Percentiles rank a stretch among this genome's conserved stretches.
These are phyloP conservation scores for Drosophila nigrodunni DNA, from an alignment of 1,140 invertebrate species.

Conservation along the genomic window DNA sequence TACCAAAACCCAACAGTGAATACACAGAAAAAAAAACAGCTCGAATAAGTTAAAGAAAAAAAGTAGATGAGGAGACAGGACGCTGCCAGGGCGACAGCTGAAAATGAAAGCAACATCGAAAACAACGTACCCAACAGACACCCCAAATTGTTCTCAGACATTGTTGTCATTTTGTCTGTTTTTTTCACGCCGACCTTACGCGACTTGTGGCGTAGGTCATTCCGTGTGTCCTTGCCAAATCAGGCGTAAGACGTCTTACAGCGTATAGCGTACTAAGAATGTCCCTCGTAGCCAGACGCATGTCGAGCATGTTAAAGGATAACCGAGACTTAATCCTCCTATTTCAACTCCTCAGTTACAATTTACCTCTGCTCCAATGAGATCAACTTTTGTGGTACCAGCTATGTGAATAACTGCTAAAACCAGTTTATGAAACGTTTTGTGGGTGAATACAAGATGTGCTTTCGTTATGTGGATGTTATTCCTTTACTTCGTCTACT, in stretches of 20 bases:
- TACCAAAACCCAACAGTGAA: slow-evolving; percentile 38
- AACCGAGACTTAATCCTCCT: background rate
- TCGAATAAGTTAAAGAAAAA: slow-evolving; percentile 4
- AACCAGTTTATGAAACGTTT: slow-evolving; percentile 4
- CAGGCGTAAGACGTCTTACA: slow-evolving; percentile 23
- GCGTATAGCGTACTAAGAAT: background rate
- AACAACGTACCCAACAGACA: slow-evolving; percentile 31
- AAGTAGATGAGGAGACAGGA: slow-evolving; percentile 2
- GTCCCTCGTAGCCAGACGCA: slow-evolving; percentile 38
- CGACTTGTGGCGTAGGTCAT: slow-evolving; percentile 39
- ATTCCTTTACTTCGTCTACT: background rate
- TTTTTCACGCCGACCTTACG: slow-evolving; percentile 29
- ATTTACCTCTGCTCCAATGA: slow-evolving; percentile 17
- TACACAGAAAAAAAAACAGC: slow-evolving; percentile 52
- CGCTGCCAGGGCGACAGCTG: slow-evolving; percentile 26
- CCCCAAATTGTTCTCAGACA: slow-evolving; percentile 51
- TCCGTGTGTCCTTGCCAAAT: slow-evolving; percentile 50
- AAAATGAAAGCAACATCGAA: slow-evolving; percentile 46
- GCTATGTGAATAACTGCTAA: slow-evolving; percentile 42
- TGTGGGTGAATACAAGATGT: background rate
- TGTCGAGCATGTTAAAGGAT: slow-evolving; percentile 14
- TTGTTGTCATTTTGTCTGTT: slow-evolving; percentile 62
- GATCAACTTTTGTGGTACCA: slow-evolving; percentile 25
- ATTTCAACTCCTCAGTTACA: background rate
- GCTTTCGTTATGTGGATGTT: background rate